Evolutionary conservation across 2,113 vertebrate genomes (phyloP), one percentile per base, ranked within the genome.

Genomic region (Carassius gibelio): DNA sequence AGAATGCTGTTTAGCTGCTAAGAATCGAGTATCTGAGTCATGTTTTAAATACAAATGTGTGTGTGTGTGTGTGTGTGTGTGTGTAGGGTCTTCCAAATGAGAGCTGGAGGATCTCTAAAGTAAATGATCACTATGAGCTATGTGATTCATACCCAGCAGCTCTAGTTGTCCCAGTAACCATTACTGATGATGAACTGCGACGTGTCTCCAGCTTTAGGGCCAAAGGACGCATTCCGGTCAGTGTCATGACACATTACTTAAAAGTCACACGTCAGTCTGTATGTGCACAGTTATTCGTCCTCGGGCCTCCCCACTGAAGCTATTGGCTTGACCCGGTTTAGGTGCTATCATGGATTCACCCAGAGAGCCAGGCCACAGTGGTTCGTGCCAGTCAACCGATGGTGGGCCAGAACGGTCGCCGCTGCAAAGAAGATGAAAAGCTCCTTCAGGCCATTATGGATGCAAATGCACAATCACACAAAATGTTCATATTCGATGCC

Each of bases 291-390:
- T 50, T 64, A 7, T 75, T 30, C 52, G 13, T 36, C 7, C 13
- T 45, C 34, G 1, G 11, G 2, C 8, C 82, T 61, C n/a, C 26
- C 17, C 4, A 15, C 21, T n/a, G 50, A 30, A 19, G 26, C 10
- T 59, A 26, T 81, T n/a, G 5, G 30, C 15, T 77, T 0, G 83
- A 5, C 9, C 34, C 9, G 2, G 23, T 75, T 75, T 66, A 99
- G 98, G 98, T 99, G 55, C 91, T 99, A 87, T 99, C 98, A 1
- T 99, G 98, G 98, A 97, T 99, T 90, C 98, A 99, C 88, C 98
- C 98, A 13, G 97, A 99, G 92, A 99, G 96, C 86, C 98, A 99
- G 93, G 98, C 98, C 10, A 97, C 97, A 0, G 94, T 99, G 87
- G 97, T 97, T 1, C 96, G 98, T 34, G 98, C 97, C 89, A 98